phyloP scores from a whole-genome alignment of 2,797 vertebrate species.

The Mus caroli region DNA sequence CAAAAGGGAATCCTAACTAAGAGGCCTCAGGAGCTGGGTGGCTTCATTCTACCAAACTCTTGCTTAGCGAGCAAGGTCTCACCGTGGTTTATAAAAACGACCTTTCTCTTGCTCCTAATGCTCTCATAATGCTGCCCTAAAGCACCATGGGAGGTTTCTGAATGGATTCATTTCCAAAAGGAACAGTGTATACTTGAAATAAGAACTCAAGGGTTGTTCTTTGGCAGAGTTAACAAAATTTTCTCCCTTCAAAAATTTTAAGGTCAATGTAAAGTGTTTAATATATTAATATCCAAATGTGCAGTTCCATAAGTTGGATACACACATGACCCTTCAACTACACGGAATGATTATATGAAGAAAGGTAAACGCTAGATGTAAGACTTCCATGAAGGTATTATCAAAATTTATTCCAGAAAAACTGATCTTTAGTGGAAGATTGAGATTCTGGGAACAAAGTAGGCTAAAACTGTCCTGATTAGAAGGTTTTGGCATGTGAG shows the following conservation, averaged over 20 bases:
- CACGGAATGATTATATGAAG: constrained; percentile 14
- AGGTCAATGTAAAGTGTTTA: neutral
- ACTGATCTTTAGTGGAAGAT: neutral
- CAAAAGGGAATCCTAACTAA: neutral
- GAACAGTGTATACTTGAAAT: neutral
- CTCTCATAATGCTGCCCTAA: neutral
- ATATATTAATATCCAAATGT: neutral
- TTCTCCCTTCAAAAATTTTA: constrained; percentile 31
- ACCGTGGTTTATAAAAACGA: neutral
- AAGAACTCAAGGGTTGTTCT: constrained; percentile 22
- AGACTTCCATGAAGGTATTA: constrained; percentile 26
- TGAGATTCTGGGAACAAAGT: neutral
- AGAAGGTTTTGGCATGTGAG: neutral
- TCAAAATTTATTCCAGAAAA: constrained; percentile 60
- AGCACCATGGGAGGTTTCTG: neutral
- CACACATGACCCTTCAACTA: neutral
- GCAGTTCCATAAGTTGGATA: neutral
- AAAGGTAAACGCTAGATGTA: neutral
- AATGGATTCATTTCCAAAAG: constrained; percentile 34
- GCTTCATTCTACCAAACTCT: neutral
- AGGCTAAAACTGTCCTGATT: constrained; percentile 43
- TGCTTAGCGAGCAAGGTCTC: neutral
- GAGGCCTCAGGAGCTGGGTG: neutral
- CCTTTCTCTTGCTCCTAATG: neutral
- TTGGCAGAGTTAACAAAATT: neutral